Evolutionary conservation across 1,140 invertebrate species (phyloP).

Genomic region (Pseudomyrmex pallidus): DNA sequence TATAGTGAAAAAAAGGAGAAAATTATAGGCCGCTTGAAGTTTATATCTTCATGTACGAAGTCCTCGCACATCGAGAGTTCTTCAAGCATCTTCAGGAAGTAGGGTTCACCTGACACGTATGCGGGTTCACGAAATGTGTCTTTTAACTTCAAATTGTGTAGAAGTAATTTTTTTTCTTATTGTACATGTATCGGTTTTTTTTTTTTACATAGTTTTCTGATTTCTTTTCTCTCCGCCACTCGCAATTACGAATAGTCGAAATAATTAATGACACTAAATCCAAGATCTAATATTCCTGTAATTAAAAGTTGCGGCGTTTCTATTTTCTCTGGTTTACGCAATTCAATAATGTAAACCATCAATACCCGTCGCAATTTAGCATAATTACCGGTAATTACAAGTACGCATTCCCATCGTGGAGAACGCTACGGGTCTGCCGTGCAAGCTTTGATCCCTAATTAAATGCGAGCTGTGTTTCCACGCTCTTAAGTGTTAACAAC

Average conservation of each 20-base stretch:
- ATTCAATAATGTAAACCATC: conserved; percentile 41
- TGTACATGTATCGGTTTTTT: neutral
- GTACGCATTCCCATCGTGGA: conserved; percentile 32
- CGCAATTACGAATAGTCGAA: neutral
- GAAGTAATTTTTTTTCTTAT: neutral
- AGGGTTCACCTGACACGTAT: conserved; percentile 6
- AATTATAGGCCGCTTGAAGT: conserved; percentile 36
- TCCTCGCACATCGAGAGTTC: conserved; percentile 36
- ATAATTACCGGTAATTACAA: conserved; percentile 28
- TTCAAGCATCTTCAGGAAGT: conserved; percentile 45
- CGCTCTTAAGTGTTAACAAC: conserved; percentile 35
- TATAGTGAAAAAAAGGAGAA: conserved; percentile 45
- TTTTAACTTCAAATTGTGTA: neutral
- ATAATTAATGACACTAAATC: neutral
- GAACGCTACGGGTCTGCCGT: conserved; percentile 26
- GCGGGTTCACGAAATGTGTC: conserved; percentile 12
- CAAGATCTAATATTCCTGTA: neutral
- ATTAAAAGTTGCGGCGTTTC: neutral
- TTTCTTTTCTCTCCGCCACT: too few relatives aligned
- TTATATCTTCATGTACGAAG: conserved; percentile 41
- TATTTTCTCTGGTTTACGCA: conserved; percentile 15
- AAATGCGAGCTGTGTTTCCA: conserved; percentile 39
- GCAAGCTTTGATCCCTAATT: conserved; percentile 15
- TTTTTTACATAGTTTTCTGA: too few relatives aligned
- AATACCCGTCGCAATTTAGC: conserved; percentile 31